Percentiles rank a stretch among this genome's conserved stretches.
These are phyloP conservation scores for Vicugna pacos DNA, from an alignment of 2,113 vertebrate genomes.

Conservation along the genomic window DNA sequence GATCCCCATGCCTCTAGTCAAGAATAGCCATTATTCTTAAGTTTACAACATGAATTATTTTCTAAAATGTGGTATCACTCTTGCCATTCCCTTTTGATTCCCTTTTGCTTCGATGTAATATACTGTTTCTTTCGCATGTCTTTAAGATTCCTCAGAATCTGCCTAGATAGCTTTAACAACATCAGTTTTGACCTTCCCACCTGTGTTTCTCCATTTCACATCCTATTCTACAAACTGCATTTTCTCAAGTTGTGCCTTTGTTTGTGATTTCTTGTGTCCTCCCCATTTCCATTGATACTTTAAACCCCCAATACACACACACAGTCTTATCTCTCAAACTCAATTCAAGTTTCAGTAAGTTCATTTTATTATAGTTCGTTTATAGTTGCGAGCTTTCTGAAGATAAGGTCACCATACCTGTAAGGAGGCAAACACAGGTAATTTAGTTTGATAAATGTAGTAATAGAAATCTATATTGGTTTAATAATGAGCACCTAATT, in stretches of 20 bases:
- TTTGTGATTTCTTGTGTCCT: constrained; percentile 37
- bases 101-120: neutral
- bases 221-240: neutral
- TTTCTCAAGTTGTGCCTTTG: constrained; percentile 59
- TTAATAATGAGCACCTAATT: constrained; percentile 49
- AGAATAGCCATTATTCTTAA: constrained; percentile 9
- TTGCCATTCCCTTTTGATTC: neutral
- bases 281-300: neutral
- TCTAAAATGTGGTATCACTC: neutral
- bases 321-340: neutral
- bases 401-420: neutral
- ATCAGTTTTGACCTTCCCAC: neutral
- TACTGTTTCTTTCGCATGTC: neutral
- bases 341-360: constrained; percentile 20
- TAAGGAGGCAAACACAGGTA: constrained; percentile 49
- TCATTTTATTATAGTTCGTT: constrained; percentile 15
- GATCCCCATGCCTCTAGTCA: neutral
- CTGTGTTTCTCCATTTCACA: neutral
- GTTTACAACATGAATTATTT: constrained; percentile 25
- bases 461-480: constrained; percentile 20
- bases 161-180: neutral
- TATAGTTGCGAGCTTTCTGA: constrained; percentile 43
- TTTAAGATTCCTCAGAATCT: constrained; percentile 37
- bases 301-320: neutral
- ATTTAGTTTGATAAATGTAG: constrained; percentile 22